Evolutionary conservation across 2,888 invertebrate species (phyloP).

Genomic region (Bombylius discolor): DNA sequence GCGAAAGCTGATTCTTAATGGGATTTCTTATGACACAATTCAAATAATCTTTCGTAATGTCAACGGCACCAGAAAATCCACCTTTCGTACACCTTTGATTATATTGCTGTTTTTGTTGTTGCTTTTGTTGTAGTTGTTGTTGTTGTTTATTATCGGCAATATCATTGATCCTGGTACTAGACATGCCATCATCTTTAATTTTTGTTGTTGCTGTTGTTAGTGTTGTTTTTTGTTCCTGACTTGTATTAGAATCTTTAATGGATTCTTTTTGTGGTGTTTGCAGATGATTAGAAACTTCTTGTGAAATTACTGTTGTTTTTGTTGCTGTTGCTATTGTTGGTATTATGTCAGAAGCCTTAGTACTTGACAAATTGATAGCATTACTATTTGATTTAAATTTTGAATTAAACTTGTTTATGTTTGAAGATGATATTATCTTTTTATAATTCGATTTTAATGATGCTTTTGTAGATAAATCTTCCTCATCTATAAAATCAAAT

Average conservation of each 20-base stretch:
- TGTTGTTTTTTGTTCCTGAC: background rate
- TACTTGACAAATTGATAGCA: background rate
- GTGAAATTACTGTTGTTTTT: background rate
- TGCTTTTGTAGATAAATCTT: too few relatives aligned
- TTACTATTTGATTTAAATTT: background rate
- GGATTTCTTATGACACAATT: background rate
- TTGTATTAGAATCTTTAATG: background rate
- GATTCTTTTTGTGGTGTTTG: background rate
- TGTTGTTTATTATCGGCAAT: background rate
- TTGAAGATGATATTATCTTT: background rate
- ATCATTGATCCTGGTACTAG: background rate
- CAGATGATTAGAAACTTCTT: background rate
- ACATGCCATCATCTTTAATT: background rate
- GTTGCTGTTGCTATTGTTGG: background rate
- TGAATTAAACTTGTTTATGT: background rate
- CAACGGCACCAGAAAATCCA: background rate
- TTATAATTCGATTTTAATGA: too few relatives aligned
- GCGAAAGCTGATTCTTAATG: background rate
- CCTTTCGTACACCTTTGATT: background rate
- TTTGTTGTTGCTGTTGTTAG: background rate
- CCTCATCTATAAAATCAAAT: too few relatives aligned
- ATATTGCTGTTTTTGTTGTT: background rate
- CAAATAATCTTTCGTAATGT: background rate
- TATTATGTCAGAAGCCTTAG: background rate
- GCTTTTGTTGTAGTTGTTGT: background rate